Evolutionary conservation across 2,113 vertebrate genomes (phyloP), one percentile per base, ranked within the genome.

Genomic region (Ammodytes dubius): DNA sequence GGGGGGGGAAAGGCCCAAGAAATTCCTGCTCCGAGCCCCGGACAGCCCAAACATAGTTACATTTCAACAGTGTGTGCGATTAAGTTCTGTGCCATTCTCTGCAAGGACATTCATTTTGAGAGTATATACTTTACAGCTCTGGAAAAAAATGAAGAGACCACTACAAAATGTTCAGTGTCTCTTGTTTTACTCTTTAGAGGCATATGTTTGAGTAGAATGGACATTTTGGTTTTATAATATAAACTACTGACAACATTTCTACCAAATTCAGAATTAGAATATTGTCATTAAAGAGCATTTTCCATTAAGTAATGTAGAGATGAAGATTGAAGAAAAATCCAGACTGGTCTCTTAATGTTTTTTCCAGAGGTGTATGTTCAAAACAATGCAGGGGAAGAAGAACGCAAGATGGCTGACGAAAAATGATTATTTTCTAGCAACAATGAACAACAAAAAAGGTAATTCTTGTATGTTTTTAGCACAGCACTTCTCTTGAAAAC

Each of bases 91-190:
- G 73, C 76, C 78, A 78, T 73, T 79, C 59, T 70, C 27, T 27
- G 27, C 27, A 27, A 89, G 68, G 68, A 87, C 87, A 82, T 89
- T 84, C 59, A 82, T 80, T 27, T 56, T 43, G 42, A 82, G 65
- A 86, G 50, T 57, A 81, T 71, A 27, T 27, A 27, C 27, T 27
- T 1, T 27, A 27, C 27, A 27, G 27, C 27, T 27, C 27, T 27
- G 27, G 27, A 27, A 27, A 27, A 27, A 27, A 27, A 27, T 27
- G 1, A 27, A 27, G 27, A 27, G 27, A 27, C 27, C 27, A 27
- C 27, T 27, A n/a, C 27, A 1, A 27, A 27, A 27, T 27, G 27
- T 27, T 27, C 27, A 27, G 27, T 27, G 27, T 27, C 27, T 27
- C 27, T 27, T 2, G 27, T 27, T 27, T 27, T 27, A 27, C 27